A percentile compares a stretch with the other conserved stretches of the same genome.
Evolutionary conservation across 2,797 vertebrate genomes (phyloP).

Genomic region (Chrosomus eos): DNA sequence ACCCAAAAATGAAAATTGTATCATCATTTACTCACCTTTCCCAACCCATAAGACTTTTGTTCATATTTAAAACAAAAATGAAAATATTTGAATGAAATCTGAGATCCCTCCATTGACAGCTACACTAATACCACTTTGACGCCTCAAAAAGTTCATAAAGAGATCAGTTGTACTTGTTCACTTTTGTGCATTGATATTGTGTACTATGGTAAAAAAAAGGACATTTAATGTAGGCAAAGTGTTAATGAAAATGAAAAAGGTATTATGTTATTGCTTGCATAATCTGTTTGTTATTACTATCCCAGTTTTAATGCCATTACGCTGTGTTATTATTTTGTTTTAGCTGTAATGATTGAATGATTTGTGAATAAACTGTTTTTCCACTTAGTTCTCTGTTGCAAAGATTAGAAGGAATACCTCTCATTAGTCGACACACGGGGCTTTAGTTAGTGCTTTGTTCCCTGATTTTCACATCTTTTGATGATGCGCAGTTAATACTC

Average conservation of each 20-base stretch:
- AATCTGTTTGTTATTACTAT: conserved; percentile 69
- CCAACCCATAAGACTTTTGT: background rate
- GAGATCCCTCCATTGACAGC: no score
- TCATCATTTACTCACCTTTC: background rate
- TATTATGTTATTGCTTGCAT: conserved; percentile 52
- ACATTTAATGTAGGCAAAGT: background rate
- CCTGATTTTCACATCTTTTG: conserved; percentile 44
- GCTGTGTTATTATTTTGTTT: conserved; percentile 64
- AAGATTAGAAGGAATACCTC: conserved; percentile 68
- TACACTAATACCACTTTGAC: no score
- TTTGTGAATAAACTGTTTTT: conserved; percentile 51
- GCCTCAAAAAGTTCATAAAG: no score
- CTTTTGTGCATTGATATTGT: background rate
- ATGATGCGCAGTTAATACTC: background rate
- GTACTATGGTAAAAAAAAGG: background rate
- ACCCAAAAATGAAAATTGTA: background rate
- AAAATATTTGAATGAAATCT: no score
- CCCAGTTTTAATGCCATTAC: conserved; percentile 62
- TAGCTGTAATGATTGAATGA: conserved; percentile 63
- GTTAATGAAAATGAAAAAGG: background rate
- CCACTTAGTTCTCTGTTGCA: conserved; percentile 67
- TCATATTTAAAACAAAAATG: background rate
- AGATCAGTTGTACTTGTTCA: background rate
- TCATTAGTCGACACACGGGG: conserved; percentile 46
- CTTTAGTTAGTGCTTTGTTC: conserved; percentile 60